Percentiles rank a stretch among this genome's conserved stretches.
Conservation (phyloP, 1,140 invertebrate genomes). For the Bemisia tabaci region DNA sequence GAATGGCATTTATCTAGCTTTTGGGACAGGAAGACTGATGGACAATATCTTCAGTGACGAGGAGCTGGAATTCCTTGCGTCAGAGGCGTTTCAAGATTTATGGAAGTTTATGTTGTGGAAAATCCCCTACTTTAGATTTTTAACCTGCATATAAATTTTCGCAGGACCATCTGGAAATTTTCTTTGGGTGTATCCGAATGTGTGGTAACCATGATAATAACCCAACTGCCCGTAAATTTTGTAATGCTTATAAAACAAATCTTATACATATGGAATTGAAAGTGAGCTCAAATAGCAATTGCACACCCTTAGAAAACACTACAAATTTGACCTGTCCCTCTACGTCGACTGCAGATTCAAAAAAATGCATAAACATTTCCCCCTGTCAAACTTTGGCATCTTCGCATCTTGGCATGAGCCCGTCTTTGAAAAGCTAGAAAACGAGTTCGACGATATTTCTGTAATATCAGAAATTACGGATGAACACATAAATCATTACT, state of each 20-base stretch:
- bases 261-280: not conserved
- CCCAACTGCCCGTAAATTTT: slow-evolving; percentile 2
- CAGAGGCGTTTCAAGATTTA: not conserved
- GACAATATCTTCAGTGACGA: no score
- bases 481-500: not conserved
- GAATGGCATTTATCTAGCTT: no score
- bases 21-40: no score
- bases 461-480: not conserved
- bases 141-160: not conserved
- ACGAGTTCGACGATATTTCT: not conserved
- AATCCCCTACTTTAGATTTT: not conserved
- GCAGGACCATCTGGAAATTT: slow-evolving; percentile 5
- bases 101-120: not conserved
- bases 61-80: no score
- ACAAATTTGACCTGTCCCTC: not conserved
- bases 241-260: not conserved
- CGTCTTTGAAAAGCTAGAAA: not conserved
- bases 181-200: not conserved
- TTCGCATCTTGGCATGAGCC: not conserved
- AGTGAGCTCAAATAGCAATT: not conserved
- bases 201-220: slow-evolving; percentile 1
- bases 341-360: not conserved
- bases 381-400: not conserved
- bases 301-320: slow-evolving; percentile 4
- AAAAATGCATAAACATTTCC: not conserved